These are phyloP conservation scores for Lacerta agilis DNA, from an alignment of 2,797 vertebrate species.

Conservation along the genomic window DNA sequence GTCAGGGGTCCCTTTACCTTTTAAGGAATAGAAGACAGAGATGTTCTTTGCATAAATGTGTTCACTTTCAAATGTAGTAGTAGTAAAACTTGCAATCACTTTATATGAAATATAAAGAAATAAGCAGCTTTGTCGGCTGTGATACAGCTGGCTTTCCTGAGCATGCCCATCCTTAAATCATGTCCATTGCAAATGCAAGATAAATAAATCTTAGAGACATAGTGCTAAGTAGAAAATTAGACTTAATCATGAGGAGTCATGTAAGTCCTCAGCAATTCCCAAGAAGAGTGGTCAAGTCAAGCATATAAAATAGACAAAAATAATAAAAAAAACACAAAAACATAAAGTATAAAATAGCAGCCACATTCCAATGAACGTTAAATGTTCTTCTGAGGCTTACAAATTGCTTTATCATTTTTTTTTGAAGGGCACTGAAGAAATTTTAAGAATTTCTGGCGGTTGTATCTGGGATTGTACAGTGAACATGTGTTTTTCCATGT, in stretches of 20 bases:
- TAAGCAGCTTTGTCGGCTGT: neutral
- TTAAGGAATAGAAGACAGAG: neutral
- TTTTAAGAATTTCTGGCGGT: neutral
- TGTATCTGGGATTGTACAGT: neutral
- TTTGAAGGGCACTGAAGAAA: neutral
- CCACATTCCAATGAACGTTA: neutral
- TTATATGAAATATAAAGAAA: neutral
- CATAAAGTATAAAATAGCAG: neutral
- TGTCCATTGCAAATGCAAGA: slow-evolving; percentile 23
- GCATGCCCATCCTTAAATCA: slow-evolving; percentile 17
- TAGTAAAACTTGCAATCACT: slow-evolving; percentile 9
- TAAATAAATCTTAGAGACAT: slow-evolving; percentile 49
- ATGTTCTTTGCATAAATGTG: neutral
- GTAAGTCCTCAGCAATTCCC: neutral
- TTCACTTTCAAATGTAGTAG: neutral
- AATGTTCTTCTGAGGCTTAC: neutral
- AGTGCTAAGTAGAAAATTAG: slow-evolving; percentile 49
- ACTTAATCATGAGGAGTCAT: neutral
- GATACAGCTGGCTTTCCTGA: slow-evolving; percentile 6
- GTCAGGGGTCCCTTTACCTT: too few species aligned
- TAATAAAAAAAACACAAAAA: neutral
- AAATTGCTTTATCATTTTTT: neutral
- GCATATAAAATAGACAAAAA: neutral
- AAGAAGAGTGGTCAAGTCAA: slow-evolving; percentile 18
- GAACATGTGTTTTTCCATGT: neutral